phyloP scores from a whole-genome alignment of 2,113 vertebrate species.

The Carlito syrichta region DNA sequence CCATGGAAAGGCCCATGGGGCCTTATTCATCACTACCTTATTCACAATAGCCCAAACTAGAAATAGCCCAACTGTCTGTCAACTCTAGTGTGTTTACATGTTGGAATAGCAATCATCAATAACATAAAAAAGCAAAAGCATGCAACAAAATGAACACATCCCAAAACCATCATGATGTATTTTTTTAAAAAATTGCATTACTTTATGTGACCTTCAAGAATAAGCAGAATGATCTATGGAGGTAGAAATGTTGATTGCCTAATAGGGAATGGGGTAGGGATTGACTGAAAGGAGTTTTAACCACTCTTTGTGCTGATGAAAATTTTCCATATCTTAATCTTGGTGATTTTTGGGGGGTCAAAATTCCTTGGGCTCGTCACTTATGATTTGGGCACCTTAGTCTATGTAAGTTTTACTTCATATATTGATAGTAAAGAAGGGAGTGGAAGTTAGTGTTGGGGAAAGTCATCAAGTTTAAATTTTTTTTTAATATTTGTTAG shows the following conservation, averaged over 20 bases:
- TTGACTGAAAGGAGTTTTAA: not conserved
- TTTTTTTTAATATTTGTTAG: not conserved
- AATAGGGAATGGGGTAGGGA: not conserved
- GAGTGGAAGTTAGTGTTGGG: too few relatives aligned
- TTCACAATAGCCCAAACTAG: not conserved
- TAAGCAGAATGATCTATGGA: not conserved
- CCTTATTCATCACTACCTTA: not conserved
- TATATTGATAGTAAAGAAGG: not conserved
- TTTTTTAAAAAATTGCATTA: not conserved
- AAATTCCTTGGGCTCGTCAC: not conserved
- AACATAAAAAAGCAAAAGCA: not conserved
- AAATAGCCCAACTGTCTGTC: not conserved
- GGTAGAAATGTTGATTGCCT: not conserved
- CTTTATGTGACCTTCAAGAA: not conserved
- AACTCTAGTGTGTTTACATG: not conserved
- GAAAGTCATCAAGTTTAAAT: not conserved
- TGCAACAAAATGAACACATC: not conserved
- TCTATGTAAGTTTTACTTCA: not conserved
- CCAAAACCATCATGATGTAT: not conserved
- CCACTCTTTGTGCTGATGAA: too few relatives aligned
- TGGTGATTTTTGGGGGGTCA: not conserved
- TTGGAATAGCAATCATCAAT: not conserved
- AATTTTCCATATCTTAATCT: not conserved
- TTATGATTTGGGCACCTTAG: not conserved
- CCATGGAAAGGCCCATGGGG: not conserved